phyloP scores from a whole-genome alignment of 2,113 vertebrate genomes.

The Amia ocellicauda region DNA sequence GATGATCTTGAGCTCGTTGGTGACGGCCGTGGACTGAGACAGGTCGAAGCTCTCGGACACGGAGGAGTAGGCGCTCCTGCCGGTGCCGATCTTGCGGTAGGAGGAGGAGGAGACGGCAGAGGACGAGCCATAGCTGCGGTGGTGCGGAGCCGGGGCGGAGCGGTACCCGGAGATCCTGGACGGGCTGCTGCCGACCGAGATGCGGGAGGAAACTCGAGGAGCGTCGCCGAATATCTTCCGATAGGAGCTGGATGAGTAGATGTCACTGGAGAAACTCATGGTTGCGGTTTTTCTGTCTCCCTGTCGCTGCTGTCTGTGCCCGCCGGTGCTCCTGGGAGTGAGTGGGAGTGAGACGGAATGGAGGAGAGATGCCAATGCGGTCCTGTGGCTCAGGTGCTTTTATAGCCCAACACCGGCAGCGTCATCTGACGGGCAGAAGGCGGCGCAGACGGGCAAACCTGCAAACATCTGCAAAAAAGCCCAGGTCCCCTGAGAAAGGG shows the following conservation, averaged over 20 bases:
- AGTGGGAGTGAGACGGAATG: conserved; percentile 34
- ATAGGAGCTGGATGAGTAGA: conserved; percentile 68
- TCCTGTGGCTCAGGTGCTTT: conserved; percentile 49
- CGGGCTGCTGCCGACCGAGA: conserved; percentile 52
- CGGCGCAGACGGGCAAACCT: conserved; percentile 51
- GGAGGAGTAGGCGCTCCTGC: conserved; percentile 51
- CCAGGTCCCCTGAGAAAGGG: conserved; percentile 29
- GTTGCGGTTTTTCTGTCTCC: conserved; percentile 29
- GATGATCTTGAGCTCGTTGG: conserved; percentile 75
- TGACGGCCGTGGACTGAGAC: conserved; percentile 68
- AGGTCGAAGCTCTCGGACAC: conserved; percentile 59
- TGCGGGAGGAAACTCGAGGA: conserved; percentile 50
- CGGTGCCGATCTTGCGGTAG: conserved; percentile 59
- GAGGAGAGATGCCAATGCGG: conserved; percentile 55
- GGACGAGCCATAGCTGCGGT: conserved; percentile 50
- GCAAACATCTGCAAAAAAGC: conserved; percentile 55
- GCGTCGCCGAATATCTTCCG: conserved; percentile 67
- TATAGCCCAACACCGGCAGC: conserved; percentile 53
- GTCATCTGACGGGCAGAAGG: conserved; percentile 64
- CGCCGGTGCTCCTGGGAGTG: conserved; percentile 32
- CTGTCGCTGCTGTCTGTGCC: conserved; percentile 24
- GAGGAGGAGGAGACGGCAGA: conserved; percentile 42
- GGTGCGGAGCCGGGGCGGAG: conserved; percentile 29
- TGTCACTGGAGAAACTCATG: conserved; percentile 67
- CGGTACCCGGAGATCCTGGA: conserved; percentile 57